These are phyloP conservation scores for Drosophila tropicalis DNA, from an alignment of 1,140 invertebrate species.

Conservation along the genomic window DNA sequence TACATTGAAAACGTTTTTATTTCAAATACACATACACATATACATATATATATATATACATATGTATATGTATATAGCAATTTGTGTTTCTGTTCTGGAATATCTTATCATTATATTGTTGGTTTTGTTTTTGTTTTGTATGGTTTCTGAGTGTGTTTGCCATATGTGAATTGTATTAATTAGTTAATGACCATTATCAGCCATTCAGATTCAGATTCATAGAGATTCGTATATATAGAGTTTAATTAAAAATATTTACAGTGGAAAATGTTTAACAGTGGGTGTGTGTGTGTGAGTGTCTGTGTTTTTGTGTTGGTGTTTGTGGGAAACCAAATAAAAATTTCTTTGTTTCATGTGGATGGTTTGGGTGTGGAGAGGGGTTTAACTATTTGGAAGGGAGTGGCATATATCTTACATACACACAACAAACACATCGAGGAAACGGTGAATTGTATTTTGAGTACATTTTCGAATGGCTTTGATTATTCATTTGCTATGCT, in stretches of 20 bases:
- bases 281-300: constrained; percentile 21
- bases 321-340: constrained; percentile 50
- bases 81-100: constrained; percentile 31
- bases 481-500: constrained; percentile 33
- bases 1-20: constrained; percentile 71
- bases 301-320: background rate
- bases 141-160: constrained; percentile 9
- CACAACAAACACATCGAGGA: constrained; percentile 55
- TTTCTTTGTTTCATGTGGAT: constrained; percentile 18
- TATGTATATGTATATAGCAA: constrained; percentile 23
- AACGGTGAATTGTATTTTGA: constrained; percentile 44
- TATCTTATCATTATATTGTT: constrained; percentile 21
- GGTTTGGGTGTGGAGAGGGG: constrained; percentile 5
- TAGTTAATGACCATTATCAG: constrained; percentile 56
- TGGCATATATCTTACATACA: constrained; percentile 8
- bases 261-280: constrained; percentile 72
- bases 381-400: background rate
- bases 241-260: constrained; percentile 75
- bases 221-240: constrained; percentile 41
- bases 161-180: constrained; percentile 56
- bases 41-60: background rate
- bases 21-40: background rate
- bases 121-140: constrained; percentile 18
- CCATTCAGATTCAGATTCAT: constrained; percentile 29
- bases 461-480: constrained; percentile 20